A percentile compares a stretch with the other conserved stretches of the same genome.
phyloP scores from a whole-genome alignment of 2,888 invertebrate species.

The Ypsolopha scabrella region DNA sequence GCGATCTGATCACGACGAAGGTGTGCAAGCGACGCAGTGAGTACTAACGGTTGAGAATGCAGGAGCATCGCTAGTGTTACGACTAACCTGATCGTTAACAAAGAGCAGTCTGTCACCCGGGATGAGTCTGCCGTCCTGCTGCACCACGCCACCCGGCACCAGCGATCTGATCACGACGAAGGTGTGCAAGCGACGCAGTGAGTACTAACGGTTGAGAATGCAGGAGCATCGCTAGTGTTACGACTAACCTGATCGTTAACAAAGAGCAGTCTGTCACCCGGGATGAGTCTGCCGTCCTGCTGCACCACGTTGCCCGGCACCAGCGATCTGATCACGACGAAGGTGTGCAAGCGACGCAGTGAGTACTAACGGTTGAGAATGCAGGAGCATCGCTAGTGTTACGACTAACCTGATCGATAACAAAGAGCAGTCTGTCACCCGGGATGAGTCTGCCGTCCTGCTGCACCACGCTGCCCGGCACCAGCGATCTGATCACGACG shows the following conservation, averaged over 20 bases:
- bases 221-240: no score
- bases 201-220: no score
- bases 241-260: conserved; percentile 84
- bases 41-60: no score
- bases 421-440: conserved; percentile 87
- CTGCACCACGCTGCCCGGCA: conserved; percentile 98
- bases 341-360: no score
- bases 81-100: conserved; percentile 82
- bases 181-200: no score
- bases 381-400: no score
- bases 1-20: conserved; percentile 54
- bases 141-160: conserved; percentile 98
- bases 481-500: no score
- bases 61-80: no score
- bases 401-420: conserved; percentile 82
- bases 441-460: conserved; percentile 95
- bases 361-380: no score
- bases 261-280: conserved; percentile 87
- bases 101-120: conserved; percentile 90
- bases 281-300: conserved; percentile 93
- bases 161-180: no score
- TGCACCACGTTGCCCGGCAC: conserved; percentile 99
- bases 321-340: no score
- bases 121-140: conserved; percentile 94
- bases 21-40: no score